Evolutionary conservation across 2,888 invertebrate genomes (phyloP).

Genomic region (Apantesis nais): DNA sequence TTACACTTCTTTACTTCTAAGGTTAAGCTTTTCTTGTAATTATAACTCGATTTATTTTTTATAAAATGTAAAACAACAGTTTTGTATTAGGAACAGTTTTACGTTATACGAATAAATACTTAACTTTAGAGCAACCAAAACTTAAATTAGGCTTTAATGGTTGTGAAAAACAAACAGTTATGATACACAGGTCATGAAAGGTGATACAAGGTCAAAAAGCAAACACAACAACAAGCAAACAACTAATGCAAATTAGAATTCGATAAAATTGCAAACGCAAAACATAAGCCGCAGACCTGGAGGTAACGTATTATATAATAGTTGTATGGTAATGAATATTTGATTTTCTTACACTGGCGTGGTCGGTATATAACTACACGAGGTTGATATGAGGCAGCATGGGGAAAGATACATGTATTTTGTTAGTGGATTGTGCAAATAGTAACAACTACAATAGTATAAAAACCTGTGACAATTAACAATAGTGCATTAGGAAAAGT

Average conservation of each 20-base stretch:
- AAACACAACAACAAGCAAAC: slow-evolving; percentile 39
- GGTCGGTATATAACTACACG: slow-evolving; percentile 85
- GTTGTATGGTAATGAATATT: slow-evolving; percentile 50
- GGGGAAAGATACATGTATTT: slow-evolving; percentile 65
- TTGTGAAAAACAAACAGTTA: slow-evolving; percentile 27
- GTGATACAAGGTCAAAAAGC: slow-evolving; percentile 41
- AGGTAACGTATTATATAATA: slow-evolving; percentile 33
- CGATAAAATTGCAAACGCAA: slow-evolving; percentile 43
- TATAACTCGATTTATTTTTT: neutral
- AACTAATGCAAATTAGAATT: slow-evolving; percentile 36
- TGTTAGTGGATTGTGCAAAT: slow-evolving; percentile 68
- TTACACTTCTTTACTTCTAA: slow-evolving; percentile 36
- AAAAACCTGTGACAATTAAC: slow-evolving; percentile 30
- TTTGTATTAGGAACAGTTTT: no score
- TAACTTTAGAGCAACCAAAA: slow-evolving; percentile 25
- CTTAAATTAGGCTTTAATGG: slow-evolving; percentile 23
- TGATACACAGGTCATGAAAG: slow-evolving; percentile 32
- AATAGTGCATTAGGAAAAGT: slow-evolving; percentile 37
- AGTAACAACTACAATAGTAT: slow-evolving; percentile 34
- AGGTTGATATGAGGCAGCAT: slow-evolving; percentile 81
- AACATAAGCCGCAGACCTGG: slow-evolving; percentile 47
- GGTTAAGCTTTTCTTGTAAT: neutral
- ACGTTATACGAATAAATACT: neutral
- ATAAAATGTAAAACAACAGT: neutral
- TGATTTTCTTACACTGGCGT: slow-evolving; percentile 88